phyloP scores from a whole-genome alignment of 1,140 invertebrate genomes.

The Portunus trituberculatus region DNA sequence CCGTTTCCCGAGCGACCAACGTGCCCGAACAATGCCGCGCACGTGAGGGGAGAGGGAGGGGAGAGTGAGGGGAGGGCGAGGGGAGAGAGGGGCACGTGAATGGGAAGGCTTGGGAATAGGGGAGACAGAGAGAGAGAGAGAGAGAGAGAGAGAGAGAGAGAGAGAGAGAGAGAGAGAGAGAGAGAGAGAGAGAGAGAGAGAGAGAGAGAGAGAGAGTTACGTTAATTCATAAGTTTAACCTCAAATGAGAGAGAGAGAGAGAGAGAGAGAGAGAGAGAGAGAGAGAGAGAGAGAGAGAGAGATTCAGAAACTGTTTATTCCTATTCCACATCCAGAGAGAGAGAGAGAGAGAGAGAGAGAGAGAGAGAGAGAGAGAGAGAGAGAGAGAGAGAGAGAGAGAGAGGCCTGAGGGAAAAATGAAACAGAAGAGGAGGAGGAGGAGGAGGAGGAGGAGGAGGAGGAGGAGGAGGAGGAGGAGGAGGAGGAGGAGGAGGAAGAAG shows the following conservation, averaged over 20 bases:
- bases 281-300: neutral
- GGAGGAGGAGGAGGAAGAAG: conserved; percentile 21
- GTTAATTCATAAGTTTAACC: neutral
- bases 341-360: neutral
- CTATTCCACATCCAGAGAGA: neutral
- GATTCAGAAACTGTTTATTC: neutral
- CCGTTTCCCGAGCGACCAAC: conserved; percentile 49
- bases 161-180: neutral
- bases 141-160: neutral
- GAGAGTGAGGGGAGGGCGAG: neutral
- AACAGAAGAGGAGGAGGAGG: neutral
- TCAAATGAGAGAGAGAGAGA: neutral
- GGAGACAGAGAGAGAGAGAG: neutral
- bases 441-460: neutral
- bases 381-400: neutral
- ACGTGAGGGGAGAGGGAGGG: neutral
- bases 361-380: neutral
- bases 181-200: neutral
- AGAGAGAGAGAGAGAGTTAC: neutral
- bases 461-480: neutral
- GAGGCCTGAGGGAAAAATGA: neutral
- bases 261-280: no score
- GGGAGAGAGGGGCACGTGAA: neutral
- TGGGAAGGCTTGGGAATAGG: no score
- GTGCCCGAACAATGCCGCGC: conserved; percentile 22